A percentile compares a stretch with the other conserved stretches of the same genome.
Conservation (phyloP, 2,113 vertebrate genomes). For the Ranitomeya imitator region DNA sequence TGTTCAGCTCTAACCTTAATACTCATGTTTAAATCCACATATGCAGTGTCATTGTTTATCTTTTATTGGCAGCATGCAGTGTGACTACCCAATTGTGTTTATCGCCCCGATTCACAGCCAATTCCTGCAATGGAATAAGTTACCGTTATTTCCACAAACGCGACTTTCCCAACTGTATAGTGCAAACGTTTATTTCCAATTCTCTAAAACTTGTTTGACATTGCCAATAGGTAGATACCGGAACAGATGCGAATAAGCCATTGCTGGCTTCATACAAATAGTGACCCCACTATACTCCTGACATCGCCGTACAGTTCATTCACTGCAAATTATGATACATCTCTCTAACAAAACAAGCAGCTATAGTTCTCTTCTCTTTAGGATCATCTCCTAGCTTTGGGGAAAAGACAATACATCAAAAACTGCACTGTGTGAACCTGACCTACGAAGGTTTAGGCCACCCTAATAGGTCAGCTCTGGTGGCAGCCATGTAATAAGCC, state of each 20-base stretch:
- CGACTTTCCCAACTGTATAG: neutral
- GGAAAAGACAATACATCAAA: neutral
- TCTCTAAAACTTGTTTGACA: neutral
- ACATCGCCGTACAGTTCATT: neutral
- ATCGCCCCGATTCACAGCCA: neutral
- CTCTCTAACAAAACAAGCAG: neutral
- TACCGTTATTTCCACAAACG: neutral
- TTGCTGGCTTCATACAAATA: neutral
- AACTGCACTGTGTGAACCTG: neutral
- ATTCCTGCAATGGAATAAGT: neutral
- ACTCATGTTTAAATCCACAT: neutral
- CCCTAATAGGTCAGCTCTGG: neutral
- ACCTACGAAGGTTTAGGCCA: neutral
- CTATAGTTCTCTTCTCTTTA: neutral
- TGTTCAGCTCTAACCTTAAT: neutral
- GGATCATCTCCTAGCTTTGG: neutral
- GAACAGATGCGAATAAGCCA: neutral
- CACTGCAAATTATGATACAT: neutral
- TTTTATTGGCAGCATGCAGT: neutral
- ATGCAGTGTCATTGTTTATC: neutral
- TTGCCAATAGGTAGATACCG: neutral
- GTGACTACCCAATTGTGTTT: neutral
- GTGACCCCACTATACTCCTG: neutral
- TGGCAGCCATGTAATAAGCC: neutral
- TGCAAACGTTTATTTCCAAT: neutral